These are phyloP conservation scores for Hyles lineata DNA, from an alignment of 2,888 invertebrate genomes.

Conservation along the genomic window DNA sequence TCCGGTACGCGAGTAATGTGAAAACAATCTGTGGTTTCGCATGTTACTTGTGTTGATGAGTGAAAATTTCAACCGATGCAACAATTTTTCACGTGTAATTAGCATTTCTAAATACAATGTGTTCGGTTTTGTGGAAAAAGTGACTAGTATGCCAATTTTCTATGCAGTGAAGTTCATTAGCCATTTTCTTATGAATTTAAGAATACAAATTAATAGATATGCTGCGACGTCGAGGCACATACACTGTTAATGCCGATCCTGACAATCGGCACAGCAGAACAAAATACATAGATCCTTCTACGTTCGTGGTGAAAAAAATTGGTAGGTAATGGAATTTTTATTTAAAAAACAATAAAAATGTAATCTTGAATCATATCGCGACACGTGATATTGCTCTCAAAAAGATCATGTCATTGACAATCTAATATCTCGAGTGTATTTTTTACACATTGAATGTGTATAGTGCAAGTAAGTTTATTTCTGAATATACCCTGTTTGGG, in stretches of 20 bases:
- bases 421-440: conserved; percentile 35
- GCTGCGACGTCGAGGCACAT: conserved; percentile 77
- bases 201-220: conserved; percentile 54
- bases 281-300: conserved; percentile 54
- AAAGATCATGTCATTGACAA: conserved; percentile 40
- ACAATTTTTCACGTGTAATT: conserved; percentile 27
- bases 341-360: conserved; percentile 30
- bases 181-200: conserved; percentile 25
- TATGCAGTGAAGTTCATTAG: conserved; percentile 42
- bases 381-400: conserved; percentile 35
- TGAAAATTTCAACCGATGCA: conserved; percentile 37
- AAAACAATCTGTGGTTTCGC: conserved; percentile 56
- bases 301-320: conserved; percentile 58
- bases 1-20: conserved; percentile 62
- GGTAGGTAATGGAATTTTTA: conserved; percentile 52
- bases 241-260: conserved; percentile 74
- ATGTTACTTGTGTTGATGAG: conserved; percentile 32
- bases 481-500: no score
- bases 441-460: background rate
- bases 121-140: conserved; percentile 38
- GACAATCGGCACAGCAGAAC: conserved; percentile 56
- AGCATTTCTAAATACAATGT: conserved; percentile 34
- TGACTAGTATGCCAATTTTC: conserved; percentile 44
- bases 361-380: conserved; percentile 34
- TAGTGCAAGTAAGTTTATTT: background rate